Evolutionary conservation across 2,113 vertebrate genomes (phyloP).

Genomic region (Monopterus albus): DNA sequence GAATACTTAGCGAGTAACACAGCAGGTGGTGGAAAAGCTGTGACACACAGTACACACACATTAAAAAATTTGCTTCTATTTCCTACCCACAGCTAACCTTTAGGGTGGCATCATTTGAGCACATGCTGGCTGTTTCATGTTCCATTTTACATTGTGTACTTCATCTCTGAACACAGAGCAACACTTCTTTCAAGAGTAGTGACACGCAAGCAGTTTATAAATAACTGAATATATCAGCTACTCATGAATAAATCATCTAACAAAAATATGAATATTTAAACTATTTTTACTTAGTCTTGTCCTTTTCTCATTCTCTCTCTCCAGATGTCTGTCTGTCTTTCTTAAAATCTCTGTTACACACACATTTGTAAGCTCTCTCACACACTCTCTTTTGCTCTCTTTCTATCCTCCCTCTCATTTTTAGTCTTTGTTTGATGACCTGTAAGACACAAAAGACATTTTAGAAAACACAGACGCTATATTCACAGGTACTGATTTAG

Average conservation of each 20-base stretch:
- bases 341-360: too few relatives aligned
- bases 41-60: constrained; percentile 9
- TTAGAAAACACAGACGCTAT: background rate
- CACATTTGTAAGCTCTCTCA: background rate
- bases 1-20: constrained; percentile 9
- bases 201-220: constrained; percentile 62
- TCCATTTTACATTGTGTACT: constrained; percentile 44
- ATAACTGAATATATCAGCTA: constrained; percentile 58
- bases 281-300: constrained; percentile 43
- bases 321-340: constrained; percentile 7
- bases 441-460: constrained; percentile 37
- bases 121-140: constrained; percentile 33
- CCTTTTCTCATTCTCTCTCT: constrained; percentile 19
- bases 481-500: constrained; percentile 38
- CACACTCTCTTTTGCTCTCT: background rate
- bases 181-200: constrained; percentile 58
- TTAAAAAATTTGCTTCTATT: constrained; percentile 12
- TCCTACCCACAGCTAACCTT: constrained; percentile 27
- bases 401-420: background rate
- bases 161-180: constrained; percentile 48
- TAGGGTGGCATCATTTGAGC: constrained; percentile 26
- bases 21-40: constrained; percentile 6
- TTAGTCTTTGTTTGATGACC: constrained; percentile 38
- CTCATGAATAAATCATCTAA: constrained; percentile 68
- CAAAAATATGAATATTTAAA: constrained; percentile 68